A percentile compares a stretch with the other conserved stretches of the same genome.
Conservation (phyloP, 2,888 invertebrate species). For the Campoplex nolae region DNA sequence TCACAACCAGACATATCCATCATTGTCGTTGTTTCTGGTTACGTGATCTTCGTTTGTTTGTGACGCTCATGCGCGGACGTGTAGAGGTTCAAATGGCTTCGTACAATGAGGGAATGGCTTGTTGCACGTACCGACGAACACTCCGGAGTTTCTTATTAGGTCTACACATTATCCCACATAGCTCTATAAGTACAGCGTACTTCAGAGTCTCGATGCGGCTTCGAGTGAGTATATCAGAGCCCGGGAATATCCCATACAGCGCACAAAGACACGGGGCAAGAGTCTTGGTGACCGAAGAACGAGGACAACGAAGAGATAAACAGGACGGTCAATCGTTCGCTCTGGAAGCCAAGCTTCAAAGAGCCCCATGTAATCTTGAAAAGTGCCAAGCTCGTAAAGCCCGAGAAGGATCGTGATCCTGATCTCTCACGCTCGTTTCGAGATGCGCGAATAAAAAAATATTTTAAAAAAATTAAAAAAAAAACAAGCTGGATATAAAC, state of each 20-base stretch:
- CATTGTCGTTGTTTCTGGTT: conserved; percentile 67
- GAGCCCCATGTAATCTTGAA: conserved; percentile 57
- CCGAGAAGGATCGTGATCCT: conserved; percentile 72
- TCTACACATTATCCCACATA: conserved; percentile 17
- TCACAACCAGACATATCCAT: conserved; percentile 50
- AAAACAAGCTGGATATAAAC: conserved; percentile 51
- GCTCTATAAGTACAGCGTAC: not conserved
- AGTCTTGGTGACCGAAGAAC: conserved; percentile 45
- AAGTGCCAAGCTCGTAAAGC: conserved; percentile 61
- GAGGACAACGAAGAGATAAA: conserved; percentile 57
- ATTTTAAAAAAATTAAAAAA: conserved; percentile 25
- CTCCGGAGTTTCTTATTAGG: conserved; percentile 12
- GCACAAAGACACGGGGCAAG: not conserved
- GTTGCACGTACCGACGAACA: conserved; percentile 36
- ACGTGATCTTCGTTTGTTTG: conserved; percentile 80
- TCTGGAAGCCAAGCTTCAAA: conserved; percentile 24
- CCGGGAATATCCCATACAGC: not conserved
- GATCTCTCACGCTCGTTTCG: conserved; percentile 72
- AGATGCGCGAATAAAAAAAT: conserved; percentile 18
- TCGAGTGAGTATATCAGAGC: not conserved
- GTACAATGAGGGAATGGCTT: conserved; percentile 29
- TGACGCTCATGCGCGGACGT: not conserved
- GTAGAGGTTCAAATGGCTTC: conserved; percentile 1
- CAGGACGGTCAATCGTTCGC: conserved; percentile 30
- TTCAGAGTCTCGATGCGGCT: not conserved